Percentiles rank a stretch among this genome's conserved stretches.
phyloP scores from a whole-genome alignment of 2,888 invertebrate genomes.

The Octodonta nipae region DNA sequence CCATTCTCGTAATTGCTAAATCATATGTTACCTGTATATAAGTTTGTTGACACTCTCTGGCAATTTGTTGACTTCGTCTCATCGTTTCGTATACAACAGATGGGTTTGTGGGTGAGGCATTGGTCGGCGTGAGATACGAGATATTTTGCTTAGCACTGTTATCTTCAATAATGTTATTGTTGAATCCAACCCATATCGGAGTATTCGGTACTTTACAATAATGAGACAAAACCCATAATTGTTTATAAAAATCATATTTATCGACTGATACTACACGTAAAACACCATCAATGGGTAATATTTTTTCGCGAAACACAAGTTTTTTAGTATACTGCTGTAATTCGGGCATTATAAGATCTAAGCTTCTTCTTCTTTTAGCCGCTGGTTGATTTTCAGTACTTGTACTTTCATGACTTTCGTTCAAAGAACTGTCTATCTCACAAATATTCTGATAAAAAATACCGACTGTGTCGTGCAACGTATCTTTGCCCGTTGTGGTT shows the following conservation, averaged over 20 bases:
- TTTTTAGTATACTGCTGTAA: constrained; percentile 3
- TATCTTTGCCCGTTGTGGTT: constrained; percentile 10
- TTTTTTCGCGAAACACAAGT: constrained; percentile 4
- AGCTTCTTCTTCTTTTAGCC: constrained; percentile 7
- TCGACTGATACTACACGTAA: constrained; percentile 4
- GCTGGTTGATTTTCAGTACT: constrained; percentile 1
- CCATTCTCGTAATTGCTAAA: constrained; percentile 21
- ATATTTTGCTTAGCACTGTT: constrained; percentile 16
- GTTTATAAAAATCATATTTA: constrained; percentile 6
- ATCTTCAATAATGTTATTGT: constrained; percentile 17
- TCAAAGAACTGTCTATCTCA: background rate
- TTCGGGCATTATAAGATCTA: constrained; percentile 6
- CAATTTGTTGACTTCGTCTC: constrained; percentile 16
- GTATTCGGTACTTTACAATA: constrained; percentile 6
- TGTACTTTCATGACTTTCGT: too few relatives aligned
- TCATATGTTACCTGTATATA: constrained; percentile 23
- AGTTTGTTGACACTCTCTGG: constrained; percentile 14
- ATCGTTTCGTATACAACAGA: constrained; percentile 20
- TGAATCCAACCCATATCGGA: constrained; percentile 24
- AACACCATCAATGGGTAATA: constrained; percentile 6
- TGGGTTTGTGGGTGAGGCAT: constrained; percentile 22
- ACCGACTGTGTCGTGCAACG: constrained; percentile 5
- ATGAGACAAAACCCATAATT: constrained; percentile 8
- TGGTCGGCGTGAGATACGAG: constrained; percentile 20
- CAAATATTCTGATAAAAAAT: constrained; percentile 6